phyloP scores from a whole-genome alignment of 2,888 invertebrate genomes.

The Linhomoeus sp. region DNA sequence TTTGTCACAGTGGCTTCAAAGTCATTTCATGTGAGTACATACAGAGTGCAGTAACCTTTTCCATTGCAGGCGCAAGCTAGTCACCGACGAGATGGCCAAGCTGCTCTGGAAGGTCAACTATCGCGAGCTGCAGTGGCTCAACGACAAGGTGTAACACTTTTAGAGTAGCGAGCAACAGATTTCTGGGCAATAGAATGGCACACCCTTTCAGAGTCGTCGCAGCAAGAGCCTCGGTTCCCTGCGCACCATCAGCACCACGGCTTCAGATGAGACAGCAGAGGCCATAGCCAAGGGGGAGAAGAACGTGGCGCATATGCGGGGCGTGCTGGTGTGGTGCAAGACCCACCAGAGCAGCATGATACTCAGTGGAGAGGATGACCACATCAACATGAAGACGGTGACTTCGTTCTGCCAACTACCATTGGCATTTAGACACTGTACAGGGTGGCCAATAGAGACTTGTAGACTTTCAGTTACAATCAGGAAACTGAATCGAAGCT shows the following conservation, averaged over 20 bases:
- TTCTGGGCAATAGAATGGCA: not conserved
- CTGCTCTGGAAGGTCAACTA: constrained; percentile 5
- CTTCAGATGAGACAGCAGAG: constrained; percentile 4
- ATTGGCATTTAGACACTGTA: too few species aligned
- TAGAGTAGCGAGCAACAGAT: too few species aligned
- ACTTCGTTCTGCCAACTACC: too few species aligned
- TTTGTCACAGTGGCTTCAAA: too few species aligned
- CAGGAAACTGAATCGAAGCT: too few species aligned
- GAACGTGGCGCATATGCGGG: constrained; percentile 4
- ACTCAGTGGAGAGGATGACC: constrained; percentile 1
- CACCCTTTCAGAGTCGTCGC: not conserved
- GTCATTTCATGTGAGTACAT: too few species aligned
- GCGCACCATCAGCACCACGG: constrained; percentile 2
- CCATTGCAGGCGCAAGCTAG: not conserved
- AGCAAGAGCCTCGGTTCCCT: constrained; percentile 3
- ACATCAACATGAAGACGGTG: not conserved
- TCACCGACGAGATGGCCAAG: constrained; percentile 3
- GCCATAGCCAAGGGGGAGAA: constrained; percentile 6
- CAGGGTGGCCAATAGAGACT: too few species aligned
- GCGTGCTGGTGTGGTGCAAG: constrained; percentile 2
- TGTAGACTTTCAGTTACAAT: too few species aligned
- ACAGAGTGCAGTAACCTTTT: too few species aligned
- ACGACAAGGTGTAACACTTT: constrained; percentile 1
- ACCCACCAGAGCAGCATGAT: constrained; percentile 1
- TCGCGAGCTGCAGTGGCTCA: constrained; percentile 1